Evolutionary conservation across 2,888 invertebrate species (phyloP).

Genomic region (Orchesella flavescens): DNA sequence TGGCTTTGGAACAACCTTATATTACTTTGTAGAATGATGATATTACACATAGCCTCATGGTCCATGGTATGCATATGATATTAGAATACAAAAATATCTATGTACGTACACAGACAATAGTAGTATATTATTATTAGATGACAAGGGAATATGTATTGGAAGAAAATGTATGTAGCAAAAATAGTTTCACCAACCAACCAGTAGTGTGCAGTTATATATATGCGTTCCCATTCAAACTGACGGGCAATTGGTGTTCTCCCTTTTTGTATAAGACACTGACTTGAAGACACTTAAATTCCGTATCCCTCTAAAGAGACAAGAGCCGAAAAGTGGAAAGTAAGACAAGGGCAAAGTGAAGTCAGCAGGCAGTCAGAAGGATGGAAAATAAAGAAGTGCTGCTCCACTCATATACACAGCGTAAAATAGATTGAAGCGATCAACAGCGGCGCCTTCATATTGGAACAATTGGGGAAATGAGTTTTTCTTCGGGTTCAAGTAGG

Average conservation of each 20-base stretch:
- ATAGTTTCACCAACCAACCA: background rate
- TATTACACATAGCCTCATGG: slow-evolving; percentile 46
- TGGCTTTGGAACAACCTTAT: slow-evolving; percentile 60
- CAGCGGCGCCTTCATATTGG: slow-evolving; percentile 71
- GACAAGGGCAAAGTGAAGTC: slow-evolving; percentile 33
- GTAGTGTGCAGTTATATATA: slow-evolving; percentile 30
- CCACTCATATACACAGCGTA: slow-evolving; percentile 43
- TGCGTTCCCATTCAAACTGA: slow-evolving; percentile 51
- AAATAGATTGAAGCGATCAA: slow-evolving; percentile 72
- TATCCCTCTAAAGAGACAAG: slow-evolving; percentile 13
- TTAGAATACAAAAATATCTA: slow-evolving; percentile 7
- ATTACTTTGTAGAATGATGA: slow-evolving; percentile 40
- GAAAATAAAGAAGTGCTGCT: slow-evolving; percentile 30
- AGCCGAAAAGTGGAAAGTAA: slow-evolving; percentile 31
- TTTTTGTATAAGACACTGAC: background rate
- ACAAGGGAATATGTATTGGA: background rate
- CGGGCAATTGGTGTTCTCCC: slow-evolving; percentile 54
- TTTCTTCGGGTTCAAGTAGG: slow-evolving; percentile 37
- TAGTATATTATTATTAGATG: too few relatives aligned
- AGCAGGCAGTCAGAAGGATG: slow-evolving; percentile 25
- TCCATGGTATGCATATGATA: slow-evolving; percentile 44
- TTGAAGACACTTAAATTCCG: slow-evolving; percentile 27
- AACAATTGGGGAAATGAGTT: slow-evolving; percentile 69
- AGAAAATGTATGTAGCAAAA: background rate
- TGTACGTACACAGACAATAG: background rate